A percentile compares a stretch with the other conserved stretches of the same genome.
These are phyloP conservation scores for Tipula confusa DNA, from an alignment of 2,888 invertebrate species.

Conservation along the genomic window DNA sequence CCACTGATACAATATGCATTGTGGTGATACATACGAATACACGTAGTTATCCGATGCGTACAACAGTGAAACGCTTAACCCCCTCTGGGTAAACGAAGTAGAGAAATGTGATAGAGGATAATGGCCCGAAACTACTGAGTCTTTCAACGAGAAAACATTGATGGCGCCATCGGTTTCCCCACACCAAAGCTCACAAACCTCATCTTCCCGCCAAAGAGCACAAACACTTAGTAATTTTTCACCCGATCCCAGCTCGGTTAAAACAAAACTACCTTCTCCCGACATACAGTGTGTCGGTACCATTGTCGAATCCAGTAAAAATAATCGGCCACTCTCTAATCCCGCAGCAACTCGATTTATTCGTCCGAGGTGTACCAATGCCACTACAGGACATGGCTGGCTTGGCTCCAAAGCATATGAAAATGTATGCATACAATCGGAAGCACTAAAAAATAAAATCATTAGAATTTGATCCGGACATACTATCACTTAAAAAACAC, in stretches of 20 bases:
- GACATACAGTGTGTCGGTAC: constrained; percentile 57
- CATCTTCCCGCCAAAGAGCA: constrained; percentile 51
- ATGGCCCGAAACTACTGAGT: constrained; percentile 68
- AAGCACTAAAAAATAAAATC: constrained; percentile 46
- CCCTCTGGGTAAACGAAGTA: constrained; percentile 55
- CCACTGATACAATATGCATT: constrained; percentile 88
- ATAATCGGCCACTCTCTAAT: constrained; percentile 70
- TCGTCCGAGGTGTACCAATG: constrained; percentile 61
- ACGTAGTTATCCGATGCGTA: constrained; percentile 60
- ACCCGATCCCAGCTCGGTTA: constrained; percentile 71
- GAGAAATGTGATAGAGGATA: constrained; percentile 62
- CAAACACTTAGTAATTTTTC: constrained; percentile 65
- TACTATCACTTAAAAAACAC: constrained; percentile 35
- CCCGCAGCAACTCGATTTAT: constrained; percentile 77
- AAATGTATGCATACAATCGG: constrained; percentile 57
- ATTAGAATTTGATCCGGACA: constrained; percentile 31
- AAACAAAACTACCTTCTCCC: constrained; percentile 70
- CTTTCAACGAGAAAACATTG: constrained; percentile 69
- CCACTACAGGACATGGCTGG: constrained; percentile 60
- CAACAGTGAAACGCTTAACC: constrained; percentile 66
- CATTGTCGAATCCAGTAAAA: constrained; percentile 63
- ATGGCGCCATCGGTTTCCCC: constrained; percentile 79
- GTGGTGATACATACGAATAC: constrained; percentile 80
- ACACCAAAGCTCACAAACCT: constrained; percentile 75
- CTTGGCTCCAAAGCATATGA: constrained; percentile 66